phyloP scores from a whole-genome alignment of 2,113 vertebrate genomes.

The Chionis minor region DNA sequence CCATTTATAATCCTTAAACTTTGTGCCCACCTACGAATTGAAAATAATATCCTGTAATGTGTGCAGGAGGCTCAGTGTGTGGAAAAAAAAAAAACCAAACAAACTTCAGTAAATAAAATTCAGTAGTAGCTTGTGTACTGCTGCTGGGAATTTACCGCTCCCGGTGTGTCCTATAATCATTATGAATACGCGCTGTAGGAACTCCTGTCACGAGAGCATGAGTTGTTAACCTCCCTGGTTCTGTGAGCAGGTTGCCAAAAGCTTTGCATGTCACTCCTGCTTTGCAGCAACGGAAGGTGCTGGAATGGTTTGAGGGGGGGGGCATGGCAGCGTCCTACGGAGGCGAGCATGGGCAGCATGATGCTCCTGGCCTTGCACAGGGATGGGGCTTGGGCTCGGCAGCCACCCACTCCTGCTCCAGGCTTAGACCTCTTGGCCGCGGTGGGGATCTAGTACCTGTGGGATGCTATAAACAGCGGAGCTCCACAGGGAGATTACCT shows the following conservation, averaged over 20 bases:
- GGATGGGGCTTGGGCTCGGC: not conserved
- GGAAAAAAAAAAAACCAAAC: fast-evolving
- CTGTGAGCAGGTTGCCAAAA: not conserved
- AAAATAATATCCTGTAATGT: not conserved
- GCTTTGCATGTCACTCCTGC: fast-evolving
- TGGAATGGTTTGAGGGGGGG: not conserved
- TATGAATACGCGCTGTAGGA: not conserved
- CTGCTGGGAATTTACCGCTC: not conserved
- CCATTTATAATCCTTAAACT: not conserved
- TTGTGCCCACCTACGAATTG: not conserved
- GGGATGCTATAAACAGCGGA: not conserved
- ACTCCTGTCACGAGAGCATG: not conserved
- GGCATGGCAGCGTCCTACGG: fast-evolving
- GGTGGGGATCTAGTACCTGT: fast-evolving
- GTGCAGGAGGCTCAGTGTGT: not conserved
- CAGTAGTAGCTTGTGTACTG: not conserved
- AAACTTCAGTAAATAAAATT: not conserved
- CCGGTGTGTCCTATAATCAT: not conserved
- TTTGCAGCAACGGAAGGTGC: fast-evolving
- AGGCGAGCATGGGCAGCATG: not conserved
- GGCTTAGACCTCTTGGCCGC: not conserved
- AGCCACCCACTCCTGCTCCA: not conserved
- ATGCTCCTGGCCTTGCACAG: fast-evolving
- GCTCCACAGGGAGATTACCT: not conserved
- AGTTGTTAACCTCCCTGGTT: not conserved